Percentiles rank a stretch among this genome's conserved stretches.
Evolutionary conservation across 2,113 vertebrate genomes (phyloP).

Genomic region (Actenoides lindsayi): DNA sequence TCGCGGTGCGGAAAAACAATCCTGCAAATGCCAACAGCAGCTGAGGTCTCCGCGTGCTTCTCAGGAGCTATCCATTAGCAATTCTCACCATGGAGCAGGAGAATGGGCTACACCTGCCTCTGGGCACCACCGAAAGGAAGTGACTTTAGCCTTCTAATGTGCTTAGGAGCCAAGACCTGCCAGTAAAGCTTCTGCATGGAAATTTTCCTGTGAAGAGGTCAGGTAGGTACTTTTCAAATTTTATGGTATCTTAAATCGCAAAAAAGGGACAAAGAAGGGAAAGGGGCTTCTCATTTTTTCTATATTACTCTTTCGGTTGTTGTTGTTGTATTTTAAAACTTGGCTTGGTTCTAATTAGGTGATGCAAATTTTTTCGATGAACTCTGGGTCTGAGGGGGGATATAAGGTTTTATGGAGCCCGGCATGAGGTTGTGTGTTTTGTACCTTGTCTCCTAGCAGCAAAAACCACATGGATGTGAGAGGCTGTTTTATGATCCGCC

Average conservation of each 20-base stretch:
- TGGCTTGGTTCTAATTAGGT: conserved; percentile 61
- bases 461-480: conserved; percentile 46
- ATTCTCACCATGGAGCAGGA: neutral
- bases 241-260: conserved; percentile 16
- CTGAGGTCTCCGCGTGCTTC: neutral
- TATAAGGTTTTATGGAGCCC: conserved; percentile 43
- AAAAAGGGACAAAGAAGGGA: neutral
- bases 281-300: neutral
- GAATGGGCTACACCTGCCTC: neutral
- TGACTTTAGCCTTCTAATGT: neutral
- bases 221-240: neutral
- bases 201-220: neutral
- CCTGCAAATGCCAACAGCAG: neutral
- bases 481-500: conserved; percentile 24
- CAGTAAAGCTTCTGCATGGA: neutral
- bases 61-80: neutral
- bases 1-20: neutral
- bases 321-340: neutral
- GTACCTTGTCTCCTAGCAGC: conserved; percentile 70
- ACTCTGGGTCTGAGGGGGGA: conserved; percentile 36
- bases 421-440: conserved; percentile 55
- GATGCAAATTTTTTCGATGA: conserved; percentile 49
- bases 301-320: neutral
- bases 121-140: neutral
- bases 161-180: neutral